Evolutionary conservation across 2,113 vertebrate species (phyloP), one percentile per base, ranked within the genome.

Genomic region (Mystacornis crossleyi): DNA sequence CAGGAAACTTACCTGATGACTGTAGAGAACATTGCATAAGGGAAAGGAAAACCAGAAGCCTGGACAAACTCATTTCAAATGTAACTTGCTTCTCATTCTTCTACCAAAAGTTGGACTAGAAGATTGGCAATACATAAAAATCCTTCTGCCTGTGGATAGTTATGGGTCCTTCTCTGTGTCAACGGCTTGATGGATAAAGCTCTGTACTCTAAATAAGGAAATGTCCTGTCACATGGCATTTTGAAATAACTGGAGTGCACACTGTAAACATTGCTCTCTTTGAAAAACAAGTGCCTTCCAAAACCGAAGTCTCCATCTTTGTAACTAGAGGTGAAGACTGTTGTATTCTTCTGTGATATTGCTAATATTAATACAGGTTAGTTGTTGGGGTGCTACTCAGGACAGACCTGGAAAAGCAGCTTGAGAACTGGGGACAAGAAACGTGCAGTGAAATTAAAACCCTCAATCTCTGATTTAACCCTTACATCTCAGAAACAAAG

Each of bases 171-270:
- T 51, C 81, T 90, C 79, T 54, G 29, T 91, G 40, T 31, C 83
- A 74, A n/a, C 13, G 29, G 5, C 47, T 17, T 40, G 64, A 73
- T 47, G 67, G 77, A 65, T 53, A 73, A 90, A 89, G 36, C 18
- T 14, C 64, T 78, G 38, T 28, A n/a, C 34, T 67, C 55, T 78
- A 86, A 93, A 95, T 81, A 90, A 74, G 83, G 91, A 94, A 90
- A 77, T 81, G 55, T 71, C 55, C 72, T 92, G 93, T 95, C 93
- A 95, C 60, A 14, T 96, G 94, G 16, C 75, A 38, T 89, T 89
- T 66, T 90, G 79, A 92, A 96, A 90, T 81, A 85, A 79, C 73
- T 61, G 26, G 28, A 72, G 18, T 6, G 33, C 20, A 33, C 12
- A 33, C 5, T 90, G 43, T 47, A 89, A 88, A 88, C 9, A 20